A percentile compares a stretch with the other conserved stretches of the same genome.
Conservation (phyloP, 2,888 invertebrate genomes). For the Dasysyrphus albostriatus region DNA sequence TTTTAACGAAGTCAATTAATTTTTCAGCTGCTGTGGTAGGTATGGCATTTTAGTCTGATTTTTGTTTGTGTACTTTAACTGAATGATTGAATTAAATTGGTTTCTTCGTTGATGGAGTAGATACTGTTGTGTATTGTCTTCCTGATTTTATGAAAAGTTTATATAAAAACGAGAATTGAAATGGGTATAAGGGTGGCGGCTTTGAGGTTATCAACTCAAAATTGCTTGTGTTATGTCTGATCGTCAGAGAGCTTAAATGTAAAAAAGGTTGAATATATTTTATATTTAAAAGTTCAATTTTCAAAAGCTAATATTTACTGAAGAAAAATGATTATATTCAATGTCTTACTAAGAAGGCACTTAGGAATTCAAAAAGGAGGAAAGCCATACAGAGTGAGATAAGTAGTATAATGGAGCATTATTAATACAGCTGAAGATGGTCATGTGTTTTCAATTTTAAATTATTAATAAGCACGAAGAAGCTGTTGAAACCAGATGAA, state of each 20-base stretch:
- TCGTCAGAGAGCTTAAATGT: neutral
- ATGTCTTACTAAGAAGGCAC: neutral
- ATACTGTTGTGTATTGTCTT: conserved; percentile 5
- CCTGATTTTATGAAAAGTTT: neutral
- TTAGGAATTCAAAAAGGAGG: neutral
- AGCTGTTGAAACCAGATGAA: no score
- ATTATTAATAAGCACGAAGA: no score
- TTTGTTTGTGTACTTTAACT: conserved; percentile 6
- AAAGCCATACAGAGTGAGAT: neutral
- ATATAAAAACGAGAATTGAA: neutral
- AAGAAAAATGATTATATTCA: neutral
- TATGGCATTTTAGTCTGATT: neutral
- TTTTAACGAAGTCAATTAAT: conserved; percentile 68
- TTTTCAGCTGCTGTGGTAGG: conserved; percentile 17
- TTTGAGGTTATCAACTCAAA: neutral
- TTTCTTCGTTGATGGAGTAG: neutral
- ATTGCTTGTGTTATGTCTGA: neutral
- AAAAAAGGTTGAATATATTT: neutral
- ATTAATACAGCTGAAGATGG: no score
- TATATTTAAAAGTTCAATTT: conserved; percentile 15
- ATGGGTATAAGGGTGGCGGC: neutral
- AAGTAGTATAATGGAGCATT: no score
- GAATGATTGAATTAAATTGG: conserved; percentile 25
- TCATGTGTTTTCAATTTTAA: no score
- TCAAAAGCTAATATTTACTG: conserved; percentile 8